Conservation (phyloP, 2,113 vertebrate genomes). For the Poeciliopsis turrubarensis region DNA sequence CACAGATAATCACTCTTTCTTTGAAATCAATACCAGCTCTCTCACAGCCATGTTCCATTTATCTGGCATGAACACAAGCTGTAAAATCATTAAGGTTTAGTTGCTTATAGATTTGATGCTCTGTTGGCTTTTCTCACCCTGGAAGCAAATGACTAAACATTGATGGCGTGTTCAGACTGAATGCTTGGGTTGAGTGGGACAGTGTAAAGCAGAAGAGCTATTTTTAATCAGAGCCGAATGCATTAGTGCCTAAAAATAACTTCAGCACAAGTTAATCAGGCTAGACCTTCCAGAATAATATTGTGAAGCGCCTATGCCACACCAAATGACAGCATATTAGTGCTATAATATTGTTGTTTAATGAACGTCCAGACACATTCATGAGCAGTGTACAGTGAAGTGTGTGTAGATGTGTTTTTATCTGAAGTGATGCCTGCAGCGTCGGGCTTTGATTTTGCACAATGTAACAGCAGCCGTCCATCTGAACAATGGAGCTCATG, state of each 20-base stretch:
- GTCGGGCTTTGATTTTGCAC: too few species aligned
- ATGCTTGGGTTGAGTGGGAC: not conserved
- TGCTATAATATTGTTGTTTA: too few species aligned
- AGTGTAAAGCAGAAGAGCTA: not conserved
- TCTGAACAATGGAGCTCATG: too few species aligned
- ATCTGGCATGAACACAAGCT: not conserved
- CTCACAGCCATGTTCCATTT: slow-evolving; percentile 5
- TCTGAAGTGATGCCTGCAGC: too few species aligned
- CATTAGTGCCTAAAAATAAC: not conserved
- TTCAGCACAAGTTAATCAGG: too few species aligned
- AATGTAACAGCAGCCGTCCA: too few species aligned
- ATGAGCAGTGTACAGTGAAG: too few species aligned
- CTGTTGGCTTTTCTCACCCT: not conserved
- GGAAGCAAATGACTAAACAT: not conserved
- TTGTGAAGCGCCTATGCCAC: too few species aligned
- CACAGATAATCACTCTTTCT: slow-evolving; percentile 9
- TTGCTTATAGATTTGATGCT: not conserved
- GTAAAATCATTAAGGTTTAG: slow-evolving; percentile 17
- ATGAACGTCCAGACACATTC: too few species aligned
- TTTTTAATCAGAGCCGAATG: not conserved
- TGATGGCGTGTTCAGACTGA: not conserved
- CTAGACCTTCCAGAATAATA: too few species aligned
- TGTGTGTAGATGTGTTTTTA: too few species aligned
- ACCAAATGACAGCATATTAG: too few species aligned
- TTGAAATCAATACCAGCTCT: slow-evolving; percentile 31